Evolutionary conservation across 2,888 invertebrate species (phyloP).

Genomic region (Volucella inflata): DNA sequence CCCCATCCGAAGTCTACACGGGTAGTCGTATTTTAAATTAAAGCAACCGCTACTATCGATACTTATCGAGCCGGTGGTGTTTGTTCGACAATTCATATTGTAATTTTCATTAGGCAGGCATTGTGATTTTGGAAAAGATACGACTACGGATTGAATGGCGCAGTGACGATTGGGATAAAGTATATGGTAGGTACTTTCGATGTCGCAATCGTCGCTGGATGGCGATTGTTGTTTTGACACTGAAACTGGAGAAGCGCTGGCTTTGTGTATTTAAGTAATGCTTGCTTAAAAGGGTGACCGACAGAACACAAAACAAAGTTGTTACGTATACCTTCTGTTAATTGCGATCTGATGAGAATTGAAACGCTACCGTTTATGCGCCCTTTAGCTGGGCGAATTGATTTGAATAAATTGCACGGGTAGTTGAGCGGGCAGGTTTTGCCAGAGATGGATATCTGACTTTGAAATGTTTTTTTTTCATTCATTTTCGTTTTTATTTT

Average conservation of each 20-base stretch:
- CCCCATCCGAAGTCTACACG: background rate
- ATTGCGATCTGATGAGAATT: background rate
- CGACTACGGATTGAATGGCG: slow-evolving; percentile 13
- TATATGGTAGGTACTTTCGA: too few relatives aligned
- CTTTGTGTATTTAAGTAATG: too few relatives aligned
- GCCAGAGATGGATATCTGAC: background rate
- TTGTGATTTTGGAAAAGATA: slow-evolving; percentile 35
- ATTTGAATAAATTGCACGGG: slow-evolving; percentile 60
- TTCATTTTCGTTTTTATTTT: too few relatives aligned
- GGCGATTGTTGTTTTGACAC: slow-evolving; percentile 57
- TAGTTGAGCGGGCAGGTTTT: slow-evolving; percentile 12
- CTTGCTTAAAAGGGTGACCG: too few relatives aligned
- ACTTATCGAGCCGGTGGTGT: slow-evolving; percentile 19
- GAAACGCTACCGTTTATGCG: background rate
- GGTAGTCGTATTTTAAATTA: slow-evolving; percentile 16
- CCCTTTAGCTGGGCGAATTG: slow-evolving; percentile 14
- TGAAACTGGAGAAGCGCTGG: background rate
- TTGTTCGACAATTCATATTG: slow-evolving; percentile 56
- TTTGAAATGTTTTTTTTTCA: background rate
- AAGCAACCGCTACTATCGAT: slow-evolving; percentile 30
- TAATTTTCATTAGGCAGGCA: slow-evolving; percentile 64
- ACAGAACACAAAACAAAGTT: background rate
- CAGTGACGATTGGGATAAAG: slow-evolving; percentile 20
- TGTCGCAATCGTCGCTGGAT: slow-evolving; percentile 8
- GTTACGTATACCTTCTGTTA: background rate